A percentile compares a stretch with the other conserved stretches of the same genome.
Conservation (phyloP, 2,113 vertebrate species). For the Rhagologus leucostigma region DNA sequence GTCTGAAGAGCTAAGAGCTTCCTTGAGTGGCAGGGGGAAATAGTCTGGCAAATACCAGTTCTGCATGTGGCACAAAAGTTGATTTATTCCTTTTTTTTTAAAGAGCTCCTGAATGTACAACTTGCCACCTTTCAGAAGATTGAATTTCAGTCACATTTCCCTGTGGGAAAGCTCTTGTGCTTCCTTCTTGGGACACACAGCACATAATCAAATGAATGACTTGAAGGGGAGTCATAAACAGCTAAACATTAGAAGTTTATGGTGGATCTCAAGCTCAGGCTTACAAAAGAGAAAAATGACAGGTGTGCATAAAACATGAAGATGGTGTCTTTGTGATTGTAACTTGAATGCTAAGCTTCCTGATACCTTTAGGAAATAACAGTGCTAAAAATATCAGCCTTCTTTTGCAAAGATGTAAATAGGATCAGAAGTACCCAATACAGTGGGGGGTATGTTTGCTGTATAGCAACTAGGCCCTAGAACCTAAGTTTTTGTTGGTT, state of each 20-base stretch:
- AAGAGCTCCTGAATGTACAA: background rate
- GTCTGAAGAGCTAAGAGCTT: background rate
- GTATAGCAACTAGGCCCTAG: background rate
- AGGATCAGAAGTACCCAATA: background rate
- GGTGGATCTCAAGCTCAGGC: background rate
- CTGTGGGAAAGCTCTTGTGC: background rate
- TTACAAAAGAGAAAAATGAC: background rate
- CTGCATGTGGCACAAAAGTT: background rate
- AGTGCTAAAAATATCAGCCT: background rate
- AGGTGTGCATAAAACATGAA: background rate
- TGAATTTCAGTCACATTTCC: background rate
- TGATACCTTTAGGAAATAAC: background rate
- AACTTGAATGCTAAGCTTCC: background rate
- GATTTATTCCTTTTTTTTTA: background rate
- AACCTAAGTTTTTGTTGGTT: background rate
- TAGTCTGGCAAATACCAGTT: background rate
- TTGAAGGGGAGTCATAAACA: background rate
- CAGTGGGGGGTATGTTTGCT: background rate
- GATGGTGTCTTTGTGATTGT: background rate
- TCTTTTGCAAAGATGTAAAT: background rate
- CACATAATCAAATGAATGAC: background rate
- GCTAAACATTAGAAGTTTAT: background rate
- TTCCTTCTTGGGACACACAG: background rate
- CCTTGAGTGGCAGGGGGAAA: background rate
- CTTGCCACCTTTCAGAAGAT: background rate